phyloP scores from a whole-genome alignment of 1,140 invertebrate genomes.

The Akabosia matsudoensis region DNA sequence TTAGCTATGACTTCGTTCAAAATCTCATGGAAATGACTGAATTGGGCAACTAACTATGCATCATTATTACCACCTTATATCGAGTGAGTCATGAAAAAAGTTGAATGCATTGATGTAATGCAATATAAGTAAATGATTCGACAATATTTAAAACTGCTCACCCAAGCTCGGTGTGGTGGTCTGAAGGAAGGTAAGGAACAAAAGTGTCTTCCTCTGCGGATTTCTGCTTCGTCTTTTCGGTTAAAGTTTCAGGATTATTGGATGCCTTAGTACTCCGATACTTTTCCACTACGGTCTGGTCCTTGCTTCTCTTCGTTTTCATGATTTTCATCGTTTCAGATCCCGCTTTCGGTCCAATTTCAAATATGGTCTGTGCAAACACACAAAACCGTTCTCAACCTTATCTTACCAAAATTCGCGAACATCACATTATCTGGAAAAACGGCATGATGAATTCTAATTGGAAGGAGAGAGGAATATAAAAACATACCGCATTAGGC shows the following conservation, averaged over 20 bases:
- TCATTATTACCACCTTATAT: too few relatives aligned
- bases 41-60: too few relatives aligned
- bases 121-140: background rate
- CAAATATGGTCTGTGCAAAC: conserved; percentile 87
- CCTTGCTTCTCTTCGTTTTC: conserved; percentile 66
- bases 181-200: conserved; percentile 77
- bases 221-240: conserved; percentile 54
- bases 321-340: conserved; percentile 67
- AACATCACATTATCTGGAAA: too few relatives aligned
- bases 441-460: too few relatives aligned
- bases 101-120: too few relatives aligned
- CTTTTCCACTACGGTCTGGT: conserved; percentile 61
- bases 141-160: conserved; percentile 50
- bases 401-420: background rate
- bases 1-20: too few relatives aligned
- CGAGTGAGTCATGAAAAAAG: too few relatives aligned
- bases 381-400: conserved; percentile 33
- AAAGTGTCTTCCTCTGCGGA: conserved; percentile 65
- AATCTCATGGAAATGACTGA: too few relatives aligned
- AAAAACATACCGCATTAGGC: conserved; percentile 70
- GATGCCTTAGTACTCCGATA: conserved; percentile 50
- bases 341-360: conserved; percentile 77
- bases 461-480: too few relatives aligned
- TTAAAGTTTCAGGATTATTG: conserved; percentile 54
- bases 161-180: conserved; percentile 85